Evolutionary conservation across 2,113 vertebrate species (phyloP).

Genomic region (Myocastor coypus): DNA sequence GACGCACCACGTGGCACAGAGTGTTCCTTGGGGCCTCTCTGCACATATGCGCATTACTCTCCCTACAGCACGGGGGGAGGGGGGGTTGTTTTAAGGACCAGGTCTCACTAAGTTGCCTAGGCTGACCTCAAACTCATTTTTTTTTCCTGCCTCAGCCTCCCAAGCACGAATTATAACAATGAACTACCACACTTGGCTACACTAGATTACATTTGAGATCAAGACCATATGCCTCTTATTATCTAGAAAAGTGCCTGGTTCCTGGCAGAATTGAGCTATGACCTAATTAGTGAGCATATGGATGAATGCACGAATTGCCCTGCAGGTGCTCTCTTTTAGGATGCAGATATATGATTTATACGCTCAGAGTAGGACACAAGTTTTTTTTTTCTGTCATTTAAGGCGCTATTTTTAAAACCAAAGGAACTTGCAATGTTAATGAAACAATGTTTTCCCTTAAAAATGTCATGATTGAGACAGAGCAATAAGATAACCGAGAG

Average conservation of each 20-base stretch:
- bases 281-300: background rate
- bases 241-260: background rate
- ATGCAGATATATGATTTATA: background rate
- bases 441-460: slow-evolving; percentile 33
- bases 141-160: background rate
- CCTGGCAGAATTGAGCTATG: background rate
- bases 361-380: background rate
- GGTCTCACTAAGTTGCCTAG: background rate
- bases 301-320: background rate
- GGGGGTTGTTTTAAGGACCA: background rate
- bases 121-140: background rate
- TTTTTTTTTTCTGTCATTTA: background rate
- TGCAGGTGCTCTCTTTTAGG: background rate
- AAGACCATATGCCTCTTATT: background rate
- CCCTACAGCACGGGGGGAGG: no score
- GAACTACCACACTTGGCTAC: background rate
- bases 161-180: background rate
- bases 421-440: background rate
- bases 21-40: no score
- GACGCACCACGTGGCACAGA: rapidly evolving
- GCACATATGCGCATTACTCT: no score
- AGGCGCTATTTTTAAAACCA: slow-evolving; percentile 39
- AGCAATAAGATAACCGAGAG: background rate
- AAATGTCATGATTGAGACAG: background rate
- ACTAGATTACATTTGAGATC: background rate